Conservation (phyloP, 2,888 invertebrate species). For the Lasioglossum pauxillum region DNA sequence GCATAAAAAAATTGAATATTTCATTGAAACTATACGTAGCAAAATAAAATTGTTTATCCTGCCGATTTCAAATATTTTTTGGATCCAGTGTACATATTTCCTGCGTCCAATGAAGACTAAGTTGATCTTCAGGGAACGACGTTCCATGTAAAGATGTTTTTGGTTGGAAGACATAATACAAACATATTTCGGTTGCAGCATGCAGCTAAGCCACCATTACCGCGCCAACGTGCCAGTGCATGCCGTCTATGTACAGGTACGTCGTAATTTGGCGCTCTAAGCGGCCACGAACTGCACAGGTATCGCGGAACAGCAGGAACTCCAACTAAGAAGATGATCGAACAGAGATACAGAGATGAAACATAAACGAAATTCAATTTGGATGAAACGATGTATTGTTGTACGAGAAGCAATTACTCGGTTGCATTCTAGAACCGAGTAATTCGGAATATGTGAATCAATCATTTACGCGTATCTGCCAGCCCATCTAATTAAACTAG, state of each 20-base stretch:
- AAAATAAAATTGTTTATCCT: neutral
- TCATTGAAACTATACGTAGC: neutral
- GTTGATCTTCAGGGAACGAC: neutral
- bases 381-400: slow-evolving; percentile 8
- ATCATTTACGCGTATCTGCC: neutral
- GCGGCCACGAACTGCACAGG: slow-evolving; percentile 16
- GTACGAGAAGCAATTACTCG: slow-evolving; percentile 16
- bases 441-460: neutral
- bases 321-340: neutral
- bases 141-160: neutral
- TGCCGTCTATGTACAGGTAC: slow-evolving; percentile 27
- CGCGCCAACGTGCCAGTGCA: neutral
- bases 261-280: slow-evolving; percentile 27
- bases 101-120: neutral
- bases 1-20: neutral
- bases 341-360: slow-evolving; percentile 13
- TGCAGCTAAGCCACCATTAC: slow-evolving; percentile 20
- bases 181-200: neutral
- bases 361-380: slow-evolving; percentile 40
- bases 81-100: neutral
- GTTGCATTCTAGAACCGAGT: neutral
- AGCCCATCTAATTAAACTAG: neutral
- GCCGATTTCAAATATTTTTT: neutral
- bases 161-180: neutral
- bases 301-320: slow-evolving; percentile 13